A percentile compares a stretch with the other conserved stretches of the same genome.
Evolutionary conservation across 2,888 invertebrate species (phyloP).

Genomic region (Melanostoma scalare): DNA sequence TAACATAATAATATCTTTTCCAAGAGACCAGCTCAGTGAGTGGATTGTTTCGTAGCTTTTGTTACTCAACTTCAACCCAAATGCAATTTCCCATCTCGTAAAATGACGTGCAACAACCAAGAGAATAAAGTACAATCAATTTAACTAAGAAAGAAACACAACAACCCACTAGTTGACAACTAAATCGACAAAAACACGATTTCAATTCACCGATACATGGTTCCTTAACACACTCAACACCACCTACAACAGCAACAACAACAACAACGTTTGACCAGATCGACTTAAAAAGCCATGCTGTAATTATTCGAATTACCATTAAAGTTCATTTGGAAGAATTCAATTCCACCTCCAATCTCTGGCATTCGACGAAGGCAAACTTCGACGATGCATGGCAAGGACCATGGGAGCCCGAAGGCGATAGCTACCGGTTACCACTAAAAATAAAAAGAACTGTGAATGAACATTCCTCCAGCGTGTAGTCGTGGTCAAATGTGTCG

Average conservation of each 20-base stretch:
- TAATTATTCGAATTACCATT: constrained; percentile 73
- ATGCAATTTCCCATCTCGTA: not conserved
- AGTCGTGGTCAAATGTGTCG: constrained; percentile 69
- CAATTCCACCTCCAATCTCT: constrained; percentile 59
- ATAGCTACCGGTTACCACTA: constrained; percentile 57
- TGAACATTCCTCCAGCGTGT: constrained; percentile 63
- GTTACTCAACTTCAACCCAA: no score
- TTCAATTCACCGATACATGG: constrained; percentile 54
- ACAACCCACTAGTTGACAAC: constrained; percentile 57
- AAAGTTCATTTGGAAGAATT: constrained; percentile 67
- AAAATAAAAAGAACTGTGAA: constrained; percentile 67
- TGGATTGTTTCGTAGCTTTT: no score
- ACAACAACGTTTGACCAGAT: constrained; percentile 40
- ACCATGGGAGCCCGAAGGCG: constrained; percentile 27
- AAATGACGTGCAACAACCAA: not conserved
- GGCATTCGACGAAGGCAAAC: not conserved
- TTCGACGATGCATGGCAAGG: constrained; percentile 1
- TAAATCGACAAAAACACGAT: constrained; percentile 68
- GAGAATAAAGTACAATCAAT: not conserved
- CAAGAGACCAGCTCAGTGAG: no score
- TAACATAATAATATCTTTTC: no score
- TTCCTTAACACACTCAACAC: constrained; percentile 38
- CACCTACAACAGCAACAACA: constrained; percentile 41
- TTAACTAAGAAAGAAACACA: constrained; percentile 19
- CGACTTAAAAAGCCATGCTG: constrained; percentile 53